These are phyloP conservation scores for Dasypogon diadema DNA, from an alignment of 2,888 invertebrate species.

Conservation along the genomic window DNA sequence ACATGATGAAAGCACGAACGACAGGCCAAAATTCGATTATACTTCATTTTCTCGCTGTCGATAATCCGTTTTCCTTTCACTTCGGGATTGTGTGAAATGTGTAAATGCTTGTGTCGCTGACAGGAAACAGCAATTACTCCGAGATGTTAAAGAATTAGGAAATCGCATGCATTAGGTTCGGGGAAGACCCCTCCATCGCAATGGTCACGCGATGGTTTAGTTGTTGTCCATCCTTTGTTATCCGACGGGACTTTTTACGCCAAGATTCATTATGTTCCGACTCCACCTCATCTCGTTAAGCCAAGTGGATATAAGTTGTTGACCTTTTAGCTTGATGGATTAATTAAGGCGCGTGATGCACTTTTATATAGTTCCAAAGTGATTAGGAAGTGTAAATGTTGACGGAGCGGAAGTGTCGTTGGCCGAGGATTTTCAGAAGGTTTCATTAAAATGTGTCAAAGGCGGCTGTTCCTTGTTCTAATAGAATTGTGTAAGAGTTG, in stretches of 20 bases:
- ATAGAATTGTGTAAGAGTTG: too few relatives aligned
- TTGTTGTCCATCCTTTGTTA: not conserved
- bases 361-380: too few relatives aligned
- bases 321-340: not conserved
- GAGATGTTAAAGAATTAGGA: constrained; percentile 31
- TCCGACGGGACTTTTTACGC: not conserved
- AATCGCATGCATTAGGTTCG: constrained; percentile 29
- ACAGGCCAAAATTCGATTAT: not conserved
- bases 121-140: not conserved
- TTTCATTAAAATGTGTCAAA: too few relatives aligned
- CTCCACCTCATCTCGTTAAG: not conserved
- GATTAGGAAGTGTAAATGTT: too few relatives aligned
- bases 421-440: too few relatives aligned
- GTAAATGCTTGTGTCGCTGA: constrained; percentile 12
- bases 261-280: not conserved
- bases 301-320: not conserved
- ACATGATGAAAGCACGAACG: not conserved
- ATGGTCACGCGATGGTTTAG: constrained; percentile 10
- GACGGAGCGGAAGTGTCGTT: too few relatives aligned
- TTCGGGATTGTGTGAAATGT: not conserved
- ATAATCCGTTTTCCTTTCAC: not conserved
- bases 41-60: not conserved
- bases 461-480: too few relatives aligned
- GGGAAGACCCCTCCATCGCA: not conserved
- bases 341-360: not conserved